Evolutionary conservation across 2,797 vertebrate species (phyloP), one percentile per base, ranked within the genome.

Genomic region (Syngnathus acus): DNA sequence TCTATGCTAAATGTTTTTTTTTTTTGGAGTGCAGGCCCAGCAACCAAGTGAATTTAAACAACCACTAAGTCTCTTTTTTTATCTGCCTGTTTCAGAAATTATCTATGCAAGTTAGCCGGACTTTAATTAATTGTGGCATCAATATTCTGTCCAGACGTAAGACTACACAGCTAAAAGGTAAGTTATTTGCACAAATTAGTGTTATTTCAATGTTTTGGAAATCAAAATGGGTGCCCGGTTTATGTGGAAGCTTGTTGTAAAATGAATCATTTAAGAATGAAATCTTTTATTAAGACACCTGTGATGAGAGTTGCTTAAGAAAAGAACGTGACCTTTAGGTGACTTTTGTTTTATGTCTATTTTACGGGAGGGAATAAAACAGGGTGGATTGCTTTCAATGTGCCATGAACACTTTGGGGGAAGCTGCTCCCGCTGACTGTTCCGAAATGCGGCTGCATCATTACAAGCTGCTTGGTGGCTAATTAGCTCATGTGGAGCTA

Each of bases 401-500:
- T 66, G 68, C 60, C 61, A 67, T 68, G 76, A 82, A 81, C 78
- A 60, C 70, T 75, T 68, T 67, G 76, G 60, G 26, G 75, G 4
- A 43, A 43, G 42, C 10, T 43, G 42, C 74, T 45, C 8, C 67
- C 58, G 71, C 73, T 68, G 55, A 55, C 54, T 40, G 38, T 40
- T 38, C 38, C 38, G 8, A 40, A 60, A 11, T 19, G 13, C 21
- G 58, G 38, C 38, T 13, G 58, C 38, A 38, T 38, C 16, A 21
- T 60, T 60, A 60, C 58, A 60, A 60, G 10, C 58, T 40, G 58
- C 59, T 43, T 61, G 59, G 39, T 23, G 59, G 59, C 77, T 80
- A 86, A 83, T 84, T 83, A 82, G 79, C 72, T 50, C 0, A 66
- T 77, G 67, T 76, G 65, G 72, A 72, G 80, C 81, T 84, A 82